Percentiles rank a stretch among this genome's conserved stretches.
phyloP scores from a whole-genome alignment of 2,888 invertebrate genomes.

The Stictocephala bisonia region DNA sequence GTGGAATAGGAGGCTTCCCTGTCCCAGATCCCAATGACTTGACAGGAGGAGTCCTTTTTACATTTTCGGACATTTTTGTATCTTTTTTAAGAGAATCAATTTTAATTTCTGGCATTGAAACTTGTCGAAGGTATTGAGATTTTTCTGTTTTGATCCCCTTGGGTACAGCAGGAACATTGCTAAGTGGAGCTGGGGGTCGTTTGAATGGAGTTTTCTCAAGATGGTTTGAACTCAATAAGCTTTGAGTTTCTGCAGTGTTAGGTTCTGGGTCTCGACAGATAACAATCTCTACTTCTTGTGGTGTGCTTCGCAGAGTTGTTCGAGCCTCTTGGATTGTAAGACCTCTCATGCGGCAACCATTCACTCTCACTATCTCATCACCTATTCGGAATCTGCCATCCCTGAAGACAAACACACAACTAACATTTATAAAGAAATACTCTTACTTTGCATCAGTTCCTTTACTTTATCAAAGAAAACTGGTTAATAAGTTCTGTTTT shows the following conservation, averaged over 20 bases:
- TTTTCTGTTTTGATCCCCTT: constrained; percentile 29
- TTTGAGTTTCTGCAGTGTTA: not conserved
- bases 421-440: constrained; percentile 16
- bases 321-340: constrained; percentile 74
- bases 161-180: not conserved
- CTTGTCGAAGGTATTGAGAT: constrained; percentile 51
- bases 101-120: constrained; percentile 56
- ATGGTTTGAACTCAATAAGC: not conserved
- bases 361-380: constrained; percentile 91
- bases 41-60: not conserved
- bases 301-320: constrained; percentile 63
- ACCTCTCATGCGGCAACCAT: constrained; percentile 82
- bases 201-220: constrained; percentile 35
- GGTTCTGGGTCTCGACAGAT: constrained; percentile 58
- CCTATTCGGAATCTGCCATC: constrained; percentile 85
- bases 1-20: constrained; percentile 53
- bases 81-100: constrained; percentile 43
- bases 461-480: not conserved
- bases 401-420: constrained; percentile 69
- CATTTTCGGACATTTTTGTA: constrained; percentile 36
- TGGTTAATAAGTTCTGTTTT: no score
- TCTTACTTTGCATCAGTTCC: not conserved
- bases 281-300: constrained; percentile 66
- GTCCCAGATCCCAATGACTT: constrained; percentile 9
- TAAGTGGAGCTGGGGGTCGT: constrained; percentile 11